Evolutionary conservation across 2,113 vertebrate genomes (phyloP).

Genomic region (Chionodraco myersi): DNA sequence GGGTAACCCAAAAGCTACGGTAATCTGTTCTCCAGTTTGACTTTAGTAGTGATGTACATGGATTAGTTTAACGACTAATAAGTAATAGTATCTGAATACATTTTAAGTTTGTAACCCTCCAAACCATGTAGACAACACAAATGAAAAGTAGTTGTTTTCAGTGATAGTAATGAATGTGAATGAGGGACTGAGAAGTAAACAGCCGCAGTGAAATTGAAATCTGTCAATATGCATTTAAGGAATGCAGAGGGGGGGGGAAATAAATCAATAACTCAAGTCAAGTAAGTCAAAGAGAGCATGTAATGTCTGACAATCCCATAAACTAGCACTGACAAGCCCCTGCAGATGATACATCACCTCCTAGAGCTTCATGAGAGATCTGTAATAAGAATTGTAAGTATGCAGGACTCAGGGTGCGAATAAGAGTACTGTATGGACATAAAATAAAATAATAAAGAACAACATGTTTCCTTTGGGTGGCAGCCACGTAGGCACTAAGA

Average conservation of each 20-base stretch:
- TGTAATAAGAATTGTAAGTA: not conserved
- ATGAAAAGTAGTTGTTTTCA: no score
- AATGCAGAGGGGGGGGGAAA: not conserved
- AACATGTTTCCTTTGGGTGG: conserved; percentile 4
- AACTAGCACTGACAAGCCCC: not conserved
- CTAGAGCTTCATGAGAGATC: not conserved
- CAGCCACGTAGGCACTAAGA: not conserved
- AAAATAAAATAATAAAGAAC: not conserved
- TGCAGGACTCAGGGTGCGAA: conserved; percentile 7
- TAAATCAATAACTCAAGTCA: not conserved
- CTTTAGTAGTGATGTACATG: no score
- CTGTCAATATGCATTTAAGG: not conserved
- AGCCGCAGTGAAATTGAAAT: not conserved
- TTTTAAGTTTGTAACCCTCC: no score
- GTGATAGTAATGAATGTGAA: no score
- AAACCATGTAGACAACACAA: no score
- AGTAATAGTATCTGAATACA: no score
- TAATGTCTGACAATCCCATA: not conserved
- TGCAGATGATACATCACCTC: not conserved
- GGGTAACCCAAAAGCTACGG: no score
- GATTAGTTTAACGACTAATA: no score
- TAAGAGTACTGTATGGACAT: not conserved
- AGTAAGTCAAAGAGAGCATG: not conserved
- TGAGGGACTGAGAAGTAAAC: no score
- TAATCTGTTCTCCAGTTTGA: no score